Evolutionary conservation across 2,888 invertebrate genomes (phyloP).

Genomic region (Galerucella nymphaeae): DNA sequence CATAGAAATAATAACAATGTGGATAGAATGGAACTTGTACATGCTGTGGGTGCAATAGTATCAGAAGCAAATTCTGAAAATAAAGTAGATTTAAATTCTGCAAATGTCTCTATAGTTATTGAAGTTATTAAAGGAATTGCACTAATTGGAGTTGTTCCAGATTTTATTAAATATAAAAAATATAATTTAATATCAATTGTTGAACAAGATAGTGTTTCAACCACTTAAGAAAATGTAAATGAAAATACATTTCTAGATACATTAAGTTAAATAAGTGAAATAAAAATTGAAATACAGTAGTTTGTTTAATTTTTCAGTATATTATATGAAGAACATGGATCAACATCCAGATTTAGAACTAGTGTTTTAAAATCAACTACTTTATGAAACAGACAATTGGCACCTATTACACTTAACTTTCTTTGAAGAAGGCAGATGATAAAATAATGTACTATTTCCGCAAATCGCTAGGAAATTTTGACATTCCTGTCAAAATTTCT

Average conservation of each 20-base stretch:
- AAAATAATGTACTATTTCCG: too few species aligned
- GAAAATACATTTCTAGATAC: not conserved
- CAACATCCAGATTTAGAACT: too few species aligned
- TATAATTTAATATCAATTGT: constrained; percentile 82
- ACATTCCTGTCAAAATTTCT: too few species aligned
- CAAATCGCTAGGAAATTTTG: too few species aligned
- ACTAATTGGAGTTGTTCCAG: constrained; percentile 81
- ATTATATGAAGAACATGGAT: too few species aligned
- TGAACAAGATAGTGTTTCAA: constrained; percentile 31
- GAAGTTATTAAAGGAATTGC: constrained; percentile 86
- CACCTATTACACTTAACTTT: too few species aligned
- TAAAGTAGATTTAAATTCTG: constrained; percentile 81
- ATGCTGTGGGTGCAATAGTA: constrained; percentile 78
- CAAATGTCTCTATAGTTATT: constrained; percentile 82
- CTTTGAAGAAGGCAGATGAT: too few species aligned
- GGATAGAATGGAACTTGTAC: constrained; percentile 75
- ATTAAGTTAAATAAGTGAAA: not conserved
- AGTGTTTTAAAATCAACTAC: too few species aligned
- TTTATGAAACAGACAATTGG: too few species aligned
- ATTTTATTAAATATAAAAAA: constrained; percentile 83
- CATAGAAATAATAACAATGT: constrained; percentile 82
- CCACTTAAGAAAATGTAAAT: not conserved
- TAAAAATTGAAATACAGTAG: too few species aligned
- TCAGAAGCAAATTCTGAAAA: constrained; percentile 76
- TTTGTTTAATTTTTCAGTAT: too few species aligned